Percentiles rank a stretch among this genome's conserved stretches.
Evolutionary conservation across 23 tunicate species (phyloP).

Genomic region (Ciona savignyi): DNA sequence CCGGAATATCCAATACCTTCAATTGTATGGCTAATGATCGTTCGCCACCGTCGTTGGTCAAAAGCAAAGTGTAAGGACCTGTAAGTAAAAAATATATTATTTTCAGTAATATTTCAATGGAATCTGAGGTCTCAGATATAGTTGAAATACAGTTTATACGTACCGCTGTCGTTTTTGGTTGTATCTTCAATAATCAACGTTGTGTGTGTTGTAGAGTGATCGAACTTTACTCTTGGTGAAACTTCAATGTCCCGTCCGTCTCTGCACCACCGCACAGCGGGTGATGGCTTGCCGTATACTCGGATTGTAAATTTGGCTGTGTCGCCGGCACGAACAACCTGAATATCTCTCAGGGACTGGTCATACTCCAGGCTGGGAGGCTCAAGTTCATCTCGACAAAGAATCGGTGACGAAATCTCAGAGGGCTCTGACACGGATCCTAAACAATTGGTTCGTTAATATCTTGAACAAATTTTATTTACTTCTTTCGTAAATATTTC

Average conservation of each 20-base stretch:
- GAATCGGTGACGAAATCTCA: slow-evolving; percentile 47
- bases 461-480: too few species aligned
- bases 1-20: slow-evolving; percentile 87
- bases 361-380: slow-evolving; percentile 84
- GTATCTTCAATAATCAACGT: slow-evolving; percentile 50
- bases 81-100: too few species aligned
- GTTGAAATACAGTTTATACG: too few species aligned
- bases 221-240: slow-evolving; percentile 60
- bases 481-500: too few species aligned
- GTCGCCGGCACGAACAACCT: slow-evolving; percentile 54
- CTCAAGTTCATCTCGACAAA: slow-evolving; percentile 78
- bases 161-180: slow-evolving; percentile 67
- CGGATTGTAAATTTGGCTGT: slow-evolving; percentile 51
- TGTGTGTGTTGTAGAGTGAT: slow-evolving; percentile 49
- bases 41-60: slow-evolving; percentile 86
- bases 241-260: slow-evolving; percentile 45
- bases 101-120: too few species aligned
- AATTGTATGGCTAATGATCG: slow-evolving; percentile 56
- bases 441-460: slow-evolving; percentile 2
- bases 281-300: slow-evolving; percentile 90
- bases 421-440: slow-evolving; percentile 84
- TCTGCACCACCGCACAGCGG: slow-evolving; percentile 60
- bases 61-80: slow-evolving; percentile 64
- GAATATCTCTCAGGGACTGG: slow-evolving; percentile 38
- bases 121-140: too few species aligned